Base-by-base conservation (phyloP, 2,113 vertebrate species). In the Cygnus atratus region DNA sequence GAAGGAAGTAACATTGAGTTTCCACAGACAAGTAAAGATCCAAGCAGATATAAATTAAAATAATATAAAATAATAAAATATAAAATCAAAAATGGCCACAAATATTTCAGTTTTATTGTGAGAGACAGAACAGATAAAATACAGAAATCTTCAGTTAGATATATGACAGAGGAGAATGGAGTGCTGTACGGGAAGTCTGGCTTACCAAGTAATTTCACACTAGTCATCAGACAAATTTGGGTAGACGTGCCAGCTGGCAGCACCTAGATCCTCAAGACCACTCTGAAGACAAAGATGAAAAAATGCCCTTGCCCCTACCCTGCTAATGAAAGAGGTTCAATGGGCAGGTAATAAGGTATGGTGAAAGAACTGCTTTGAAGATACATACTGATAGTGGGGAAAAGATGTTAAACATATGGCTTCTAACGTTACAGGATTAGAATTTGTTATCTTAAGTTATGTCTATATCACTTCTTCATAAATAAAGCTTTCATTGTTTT, bases 401-500 rank as follows among this genome's bases (percentile, higher is more conserved):
- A 73, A 44, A 92, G 15, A 77, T 21, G 5, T 86, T 83, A 66
- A 74, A 83, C 16, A 66, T 11, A 44, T 62, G 83, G 15, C 21
- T 86, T 88, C 79, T 83, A 70, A 88, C 86, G 85, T 88, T 65
- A 55, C 50, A 74, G 44, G 15, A 77, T 86, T 68, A 65, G 17
- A 46, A 5, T 82, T 76, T 37, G 9, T 84, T 89, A 46, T 70
- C 63, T 90, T 33, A 82, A 83, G 1, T 52, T 80, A 50, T 55
- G 12, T 37, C 33, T 80, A 5, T 58, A 73, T 48, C 12, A 2
- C 5, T 7, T 18, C 76, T 90, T 72, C 22, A 48, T 58, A 80
- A 89, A 70, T 44, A 85, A 88, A 85, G 18, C 7, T 90, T 85
- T 83, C n/a, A 13, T 83, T 95, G 71, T 90, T 85, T 90, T 44